Evolutionary conservation across 2,113 vertebrate species (phyloP), one percentile per base, ranked within the genome.

Genomic region (Scomber scombrus): DNA sequence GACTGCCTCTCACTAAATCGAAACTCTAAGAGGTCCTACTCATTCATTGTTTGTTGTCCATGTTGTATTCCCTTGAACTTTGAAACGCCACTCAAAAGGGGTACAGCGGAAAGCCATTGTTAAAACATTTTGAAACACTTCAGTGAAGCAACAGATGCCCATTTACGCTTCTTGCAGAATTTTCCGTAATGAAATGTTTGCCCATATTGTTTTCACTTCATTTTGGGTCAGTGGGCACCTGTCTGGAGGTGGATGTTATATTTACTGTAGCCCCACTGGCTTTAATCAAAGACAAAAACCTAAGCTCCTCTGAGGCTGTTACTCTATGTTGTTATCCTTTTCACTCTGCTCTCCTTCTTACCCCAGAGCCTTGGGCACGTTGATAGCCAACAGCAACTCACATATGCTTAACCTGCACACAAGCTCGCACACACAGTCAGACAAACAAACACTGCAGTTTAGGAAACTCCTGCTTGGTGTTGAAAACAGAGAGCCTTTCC

Each of bases 281-380:
- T 82, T 83, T 56, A 58, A 64, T 68, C 54, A 79, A 82, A 84
- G 74, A 82, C 80, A 72, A 77, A 89, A 80, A 52, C 81, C 71
- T 6, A 31, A 49, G 46, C 56, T 86, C 78, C 73, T 79, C 40
- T 61, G 79, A 71, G 66, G 66, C 49, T 26, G 68, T 71, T 74
- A 71, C 66, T 75, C 46, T 58, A 45, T 61, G 16, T 63, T 71
- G 67, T 69, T 82, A 69, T 79, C 19, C 70, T 76, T 40, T 78
- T 78, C 63, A 49, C 73, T 83, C 75, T 52, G 74, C 40, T 55
- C 73, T 68, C 71, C 65, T 77, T 75, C 58, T 79, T 78, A 70
- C 70, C 65, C 51, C 18, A 71, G 57, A 71, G 66, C 58, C 70
- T 51, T 65, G 29, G 80, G 80, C 60, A 29, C 60, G 73, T 80